phyloP scores from a whole-genome alignment of 2,797 vertebrate species.

The Arnoldichthys spilopterus region DNA sequence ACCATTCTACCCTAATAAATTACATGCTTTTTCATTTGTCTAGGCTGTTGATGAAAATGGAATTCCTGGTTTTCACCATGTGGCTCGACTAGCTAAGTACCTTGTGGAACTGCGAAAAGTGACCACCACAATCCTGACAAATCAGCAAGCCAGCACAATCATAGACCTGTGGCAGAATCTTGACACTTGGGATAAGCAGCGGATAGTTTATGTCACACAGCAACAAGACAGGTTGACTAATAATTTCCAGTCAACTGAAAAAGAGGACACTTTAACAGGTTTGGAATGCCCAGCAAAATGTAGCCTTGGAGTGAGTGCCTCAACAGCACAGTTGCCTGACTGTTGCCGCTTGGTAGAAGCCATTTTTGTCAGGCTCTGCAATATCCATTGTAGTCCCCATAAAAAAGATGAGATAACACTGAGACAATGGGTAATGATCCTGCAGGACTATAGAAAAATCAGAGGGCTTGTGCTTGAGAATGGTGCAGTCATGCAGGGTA shows the following conservation, averaged over 20 bases:
- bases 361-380: background rate
- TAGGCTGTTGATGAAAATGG: conserved; percentile 13
- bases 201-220: background rate
- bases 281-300: background rate
- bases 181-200: conserved; percentile 8
- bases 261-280: background rate
- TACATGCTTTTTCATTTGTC: background rate
- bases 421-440: background rate
- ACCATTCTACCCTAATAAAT: background rate
- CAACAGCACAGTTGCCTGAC: background rate
- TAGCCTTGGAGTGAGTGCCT: background rate
- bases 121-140: background rate
- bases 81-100: background rate
- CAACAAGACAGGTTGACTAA: background rate
- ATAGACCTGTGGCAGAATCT: conserved; percentile 9
- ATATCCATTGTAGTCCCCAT: background rate
- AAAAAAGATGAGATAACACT: background rate
- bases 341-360: conserved; percentile 14
- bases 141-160: background rate
- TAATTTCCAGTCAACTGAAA: background rate
- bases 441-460: conserved; percentile 6
- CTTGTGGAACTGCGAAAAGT: background rate
- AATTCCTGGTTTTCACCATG: conserved; percentile 1
- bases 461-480: background rate
- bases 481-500: background rate